Evolutionary conservation across 2,113 vertebrate species (phyloP).

Genomic region (Semicossyphus pulcher): DNA sequence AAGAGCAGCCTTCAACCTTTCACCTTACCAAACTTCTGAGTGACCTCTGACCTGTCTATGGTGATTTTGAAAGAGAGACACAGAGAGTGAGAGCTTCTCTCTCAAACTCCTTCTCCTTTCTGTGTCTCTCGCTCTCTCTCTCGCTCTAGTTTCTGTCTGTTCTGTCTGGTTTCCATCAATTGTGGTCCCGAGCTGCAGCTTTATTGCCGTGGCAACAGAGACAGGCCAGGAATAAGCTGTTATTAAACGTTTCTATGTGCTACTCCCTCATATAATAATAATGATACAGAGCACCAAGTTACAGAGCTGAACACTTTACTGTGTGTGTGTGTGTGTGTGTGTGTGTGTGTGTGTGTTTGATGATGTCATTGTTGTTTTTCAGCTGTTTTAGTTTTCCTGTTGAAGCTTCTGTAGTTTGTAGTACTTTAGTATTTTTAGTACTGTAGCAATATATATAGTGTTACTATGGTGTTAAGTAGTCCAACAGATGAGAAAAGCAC

Average conservation of each 20-base stretch:
- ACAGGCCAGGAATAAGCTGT: constrained; percentile 43
- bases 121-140: neutral
- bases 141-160: neutral
- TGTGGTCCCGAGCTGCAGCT: constrained; percentile 29
- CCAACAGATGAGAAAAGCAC: too few species aligned
- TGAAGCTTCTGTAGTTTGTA: too few species aligned
- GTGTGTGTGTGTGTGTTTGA: neutral
- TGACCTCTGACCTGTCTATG: too few species aligned
- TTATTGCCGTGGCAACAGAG: constrained; percentile 45
- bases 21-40: too few species aligned
- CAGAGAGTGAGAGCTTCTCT: neutral
- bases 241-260: constrained; percentile 31
- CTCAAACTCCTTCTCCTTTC: too few species aligned
- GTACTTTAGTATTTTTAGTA: too few species aligned
- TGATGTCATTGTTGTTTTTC: constrained; percentile 26
- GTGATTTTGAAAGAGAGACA: too few species aligned
- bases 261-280: constrained; percentile 15
- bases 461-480: too few species aligned
- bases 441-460: too few species aligned
- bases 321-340: neutral
- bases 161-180: constrained; percentile 32
- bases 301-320: neutral
- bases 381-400: neutral
- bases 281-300: neutral
- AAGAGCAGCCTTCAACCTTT: too few species aligned